Evolutionary conservation across 2,797 vertebrate genomes (phyloP), one percentile per base, ranked within the genome.

Genomic region (Moxostoma hubbsi): DNA sequence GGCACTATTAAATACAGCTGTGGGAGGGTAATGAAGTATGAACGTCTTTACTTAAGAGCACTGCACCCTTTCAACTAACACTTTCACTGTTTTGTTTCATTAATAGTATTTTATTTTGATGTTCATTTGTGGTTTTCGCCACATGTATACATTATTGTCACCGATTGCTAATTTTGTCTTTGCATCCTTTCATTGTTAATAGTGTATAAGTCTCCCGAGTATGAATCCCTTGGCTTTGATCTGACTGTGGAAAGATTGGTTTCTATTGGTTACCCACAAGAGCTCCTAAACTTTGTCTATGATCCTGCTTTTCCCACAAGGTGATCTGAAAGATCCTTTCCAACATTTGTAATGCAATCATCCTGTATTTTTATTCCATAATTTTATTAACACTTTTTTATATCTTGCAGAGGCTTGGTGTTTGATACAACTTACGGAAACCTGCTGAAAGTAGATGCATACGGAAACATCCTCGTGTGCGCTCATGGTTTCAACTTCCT

Each of bases 401-500:
- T 6, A 13, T 55, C 18, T 77, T 54, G 84, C 89, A 98, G 97
- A 90, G 97, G 97, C 85, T 91, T 99, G 88, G 95, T 98, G 83
- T 99, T 98, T 90, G 97, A 99, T 88, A 96, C 96, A 0, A 90
- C 92, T 65, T 96, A 96, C 83, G 97, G 97, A 77, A 99, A 98
- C 89, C 92, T 98, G 76, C 88, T 98, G 86, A 99, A 98, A 92
- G 97, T 99, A 18, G 97, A 99, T 88, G 89, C 96, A 24, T 99
- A 98, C 73, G 97, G 97, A 73, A 99, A 99, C 89, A 96, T 98
- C 80, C 92, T 99, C 61, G 97, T 99, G 53, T 99, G 97, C 90
- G 97, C 95, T 85, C 97, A 98, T 80, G 97, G 97, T 57, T 99
- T 99, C 91, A 97, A 96, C 91, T 99, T 99, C 90, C 91, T 97